Conservation (phyloP, 2,113 vertebrate species). For the Varanus komodoensis region DNA sequence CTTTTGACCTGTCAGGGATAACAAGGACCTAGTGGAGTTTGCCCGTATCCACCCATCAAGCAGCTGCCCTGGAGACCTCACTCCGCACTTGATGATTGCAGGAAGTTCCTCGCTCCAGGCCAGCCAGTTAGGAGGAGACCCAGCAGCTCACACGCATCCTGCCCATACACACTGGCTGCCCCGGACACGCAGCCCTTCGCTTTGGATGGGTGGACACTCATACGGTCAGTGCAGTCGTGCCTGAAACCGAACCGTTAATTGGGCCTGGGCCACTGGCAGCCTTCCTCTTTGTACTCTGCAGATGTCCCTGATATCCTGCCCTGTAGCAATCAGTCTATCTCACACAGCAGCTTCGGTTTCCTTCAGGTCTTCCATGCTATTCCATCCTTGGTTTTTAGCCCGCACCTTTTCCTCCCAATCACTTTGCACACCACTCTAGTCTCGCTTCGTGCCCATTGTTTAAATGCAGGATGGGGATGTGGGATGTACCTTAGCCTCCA, state of each 20-base stretch:
- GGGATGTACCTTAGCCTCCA: not conserved
- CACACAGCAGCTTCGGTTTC: not conserved
- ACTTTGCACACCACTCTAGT: not conserved
- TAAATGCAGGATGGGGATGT: not conserved
- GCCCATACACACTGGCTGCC: constrained; percentile 95
- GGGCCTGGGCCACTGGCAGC: not conserved
- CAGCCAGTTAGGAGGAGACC: constrained; percentile 87
- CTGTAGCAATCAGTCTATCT: not conserved
- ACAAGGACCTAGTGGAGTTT: constrained; percentile 94
- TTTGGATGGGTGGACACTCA: constrained; percentile 97
- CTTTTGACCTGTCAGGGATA: constrained; percentile 81
- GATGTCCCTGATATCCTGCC: not conserved
- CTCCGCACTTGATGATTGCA: constrained; percentile 91
- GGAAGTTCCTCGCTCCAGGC: constrained; percentile 88
- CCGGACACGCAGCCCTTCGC: constrained; percentile 93
- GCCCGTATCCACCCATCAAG: constrained; percentile 90
- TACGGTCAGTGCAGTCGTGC: constrained; percentile 84
- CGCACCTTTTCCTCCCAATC: not conserved
- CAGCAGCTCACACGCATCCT: constrained; percentile 87
- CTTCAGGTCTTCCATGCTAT: not conserved
- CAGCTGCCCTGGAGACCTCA: constrained; percentile 91
- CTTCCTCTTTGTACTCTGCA: not conserved
- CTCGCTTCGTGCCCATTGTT: not conserved
- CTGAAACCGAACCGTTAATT: not conserved
- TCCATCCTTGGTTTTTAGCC: not conserved